Percentiles rank a stretch among this genome's conserved stretches.
Conservation (phyloP, 2,113 vertebrate species). For the Dicrurus megarhynchus region DNA sequence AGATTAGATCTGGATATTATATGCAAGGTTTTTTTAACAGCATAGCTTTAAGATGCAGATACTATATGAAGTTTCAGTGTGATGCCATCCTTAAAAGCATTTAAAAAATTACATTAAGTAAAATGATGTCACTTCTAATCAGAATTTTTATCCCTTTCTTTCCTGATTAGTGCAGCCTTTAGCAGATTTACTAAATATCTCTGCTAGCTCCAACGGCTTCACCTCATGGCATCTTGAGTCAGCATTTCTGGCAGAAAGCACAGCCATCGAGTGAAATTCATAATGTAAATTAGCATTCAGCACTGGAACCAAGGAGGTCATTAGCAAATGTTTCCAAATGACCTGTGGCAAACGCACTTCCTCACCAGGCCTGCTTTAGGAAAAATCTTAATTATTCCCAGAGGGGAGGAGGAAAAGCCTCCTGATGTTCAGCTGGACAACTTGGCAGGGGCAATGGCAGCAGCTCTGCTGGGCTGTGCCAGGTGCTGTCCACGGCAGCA, state of each 20-base stretch:
- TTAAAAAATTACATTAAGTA: not conserved
- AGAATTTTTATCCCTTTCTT: conserved; percentile 16
- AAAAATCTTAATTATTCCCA: conserved; percentile 7
- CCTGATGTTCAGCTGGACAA: not conserved
- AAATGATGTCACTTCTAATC: conserved; percentile 47
- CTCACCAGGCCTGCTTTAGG: not conserved
- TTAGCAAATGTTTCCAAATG: conserved; percentile 20
- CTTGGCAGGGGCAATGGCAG: not conserved
- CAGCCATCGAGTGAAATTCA: not conserved
- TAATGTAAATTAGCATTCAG: conserved; percentile 19
- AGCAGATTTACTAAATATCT: conserved; percentile 6
- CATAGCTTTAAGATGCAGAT: conserved; percentile 1
- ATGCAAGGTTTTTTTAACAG: not conserved
- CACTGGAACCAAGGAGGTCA: not conserved
- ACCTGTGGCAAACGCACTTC: not conserved
- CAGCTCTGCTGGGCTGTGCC: not conserved
- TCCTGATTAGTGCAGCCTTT: not conserved
- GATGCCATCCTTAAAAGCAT: not conserved
- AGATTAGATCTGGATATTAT: conserved; percentile 23
- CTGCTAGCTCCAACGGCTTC: not conserved
- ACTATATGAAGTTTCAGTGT: not conserved
- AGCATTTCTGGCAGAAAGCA: conserved; percentile 33
- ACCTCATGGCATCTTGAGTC: conserved; percentile 10
- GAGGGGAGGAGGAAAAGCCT: not conserved
- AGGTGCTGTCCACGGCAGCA: rapidly evolving